Evolutionary conservation across 2,797 vertebrate species (phyloP).

Genomic region (Pterois miles): DNA sequence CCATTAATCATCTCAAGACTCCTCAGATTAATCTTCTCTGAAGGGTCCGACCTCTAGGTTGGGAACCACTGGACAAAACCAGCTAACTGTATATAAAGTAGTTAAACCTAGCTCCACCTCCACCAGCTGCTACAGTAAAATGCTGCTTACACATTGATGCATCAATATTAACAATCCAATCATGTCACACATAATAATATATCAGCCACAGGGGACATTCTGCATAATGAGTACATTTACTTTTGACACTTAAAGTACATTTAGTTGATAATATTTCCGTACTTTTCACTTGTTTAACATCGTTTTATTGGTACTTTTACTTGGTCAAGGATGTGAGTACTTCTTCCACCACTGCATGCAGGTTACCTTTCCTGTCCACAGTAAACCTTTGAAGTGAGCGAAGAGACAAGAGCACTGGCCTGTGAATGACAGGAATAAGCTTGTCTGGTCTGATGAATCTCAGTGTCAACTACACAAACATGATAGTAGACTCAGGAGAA

Average conservation of each 20-base stretch:
- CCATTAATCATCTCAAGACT: too few species aligned
- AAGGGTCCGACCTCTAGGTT: too few species aligned
- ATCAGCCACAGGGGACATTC: neutral
- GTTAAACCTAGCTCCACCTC: neutral
- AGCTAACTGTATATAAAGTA: neutral
- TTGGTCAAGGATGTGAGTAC: neutral
- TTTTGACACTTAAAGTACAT: neutral
- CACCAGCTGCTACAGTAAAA: neutral
- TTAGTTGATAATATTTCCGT: neutral
- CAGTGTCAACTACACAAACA: neutral
- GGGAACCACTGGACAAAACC: too few species aligned
- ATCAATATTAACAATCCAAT: neutral
- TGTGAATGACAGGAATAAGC: too few species aligned
- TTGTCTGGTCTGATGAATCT: too few species aligned
- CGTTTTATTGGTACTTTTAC: neutral
- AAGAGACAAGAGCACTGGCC: too few species aligned
- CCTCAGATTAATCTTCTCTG: too few species aligned
- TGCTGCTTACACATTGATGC: neutral
- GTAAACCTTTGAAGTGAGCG: neutral
- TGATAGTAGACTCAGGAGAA: neutral
- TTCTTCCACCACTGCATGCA: neutral
- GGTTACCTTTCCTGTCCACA: neutral
- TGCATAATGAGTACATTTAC: neutral
- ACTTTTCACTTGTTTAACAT: neutral
- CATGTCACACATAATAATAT: neutral